Conservation (phyloP, 1,140 invertebrate genomes). For the Pectinophora gossypiella region DNA sequence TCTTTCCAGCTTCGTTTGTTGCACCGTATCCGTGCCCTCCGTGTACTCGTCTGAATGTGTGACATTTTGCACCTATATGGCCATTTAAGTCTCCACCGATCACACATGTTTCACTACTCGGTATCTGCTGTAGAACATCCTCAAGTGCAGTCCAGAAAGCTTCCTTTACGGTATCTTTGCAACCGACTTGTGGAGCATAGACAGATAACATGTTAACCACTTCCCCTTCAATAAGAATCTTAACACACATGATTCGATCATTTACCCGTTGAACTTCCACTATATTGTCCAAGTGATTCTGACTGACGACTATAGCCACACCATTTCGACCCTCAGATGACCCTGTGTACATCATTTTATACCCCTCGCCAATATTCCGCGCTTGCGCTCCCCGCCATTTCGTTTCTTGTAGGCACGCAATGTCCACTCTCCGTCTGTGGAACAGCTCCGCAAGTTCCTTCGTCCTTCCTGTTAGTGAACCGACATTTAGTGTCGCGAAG, state of each 20-base stretch:
- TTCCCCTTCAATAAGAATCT: not conserved
- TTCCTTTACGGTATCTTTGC: not conserved
- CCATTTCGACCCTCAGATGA: slow-evolving; percentile 12
- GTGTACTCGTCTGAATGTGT: slow-evolving; percentile 9
- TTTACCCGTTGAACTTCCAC: not conserved
- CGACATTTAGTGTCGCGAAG: slow-evolving; percentile 20
- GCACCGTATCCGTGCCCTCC: slow-evolving; percentile 11
- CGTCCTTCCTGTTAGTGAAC: slow-evolving; percentile 15
- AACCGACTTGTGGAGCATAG: not conserved
- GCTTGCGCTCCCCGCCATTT: slow-evolving; percentile 14
- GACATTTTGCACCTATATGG: slow-evolving; percentile 16
- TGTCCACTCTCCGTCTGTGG: slow-evolving; percentile 12
- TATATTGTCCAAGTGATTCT: slow-evolving; percentile 1
- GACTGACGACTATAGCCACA: slow-evolving; percentile 6
- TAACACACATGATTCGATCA: not conserved
- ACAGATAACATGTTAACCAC: not conserved
- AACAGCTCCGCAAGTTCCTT: slow-evolving; percentile 15
- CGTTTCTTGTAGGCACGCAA: slow-evolving; percentile 21
- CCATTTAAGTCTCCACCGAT: slow-evolving; percentile 17
- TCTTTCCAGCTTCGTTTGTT: slow-evolving; percentile 3
- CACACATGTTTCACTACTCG: not conserved
- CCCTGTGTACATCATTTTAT: slow-evolving; percentile 15
- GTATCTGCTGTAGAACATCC: slow-evolving; percentile 2
- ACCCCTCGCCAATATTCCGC: slow-evolving; percentile 11
- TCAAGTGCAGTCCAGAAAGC: slow-evolving; percentile 1